Evolutionary conservation across 2,113 vertebrate genomes (phyloP).

Genomic region (Elephas maximus): DNA sequence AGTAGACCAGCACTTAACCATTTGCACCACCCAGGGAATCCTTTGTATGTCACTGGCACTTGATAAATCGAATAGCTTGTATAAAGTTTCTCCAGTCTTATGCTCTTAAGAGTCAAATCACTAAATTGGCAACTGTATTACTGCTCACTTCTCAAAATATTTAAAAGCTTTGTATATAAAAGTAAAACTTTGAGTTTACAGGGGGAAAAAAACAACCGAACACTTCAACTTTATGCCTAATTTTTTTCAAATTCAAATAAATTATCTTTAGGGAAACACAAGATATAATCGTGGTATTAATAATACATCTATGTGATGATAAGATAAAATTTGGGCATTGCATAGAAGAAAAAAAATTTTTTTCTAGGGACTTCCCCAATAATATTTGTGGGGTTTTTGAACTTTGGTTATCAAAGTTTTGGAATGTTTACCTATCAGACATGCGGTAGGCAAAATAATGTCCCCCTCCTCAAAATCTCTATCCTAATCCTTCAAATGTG

Average conservation of each 20-base stretch:
- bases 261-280: not conserved
- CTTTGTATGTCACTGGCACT: not conserved
- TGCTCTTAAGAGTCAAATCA: not conserved
- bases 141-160: not conserved
- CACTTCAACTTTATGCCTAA: not conserved
- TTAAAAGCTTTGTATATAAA: not conserved
- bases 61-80: not conserved
- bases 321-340: not conserved
- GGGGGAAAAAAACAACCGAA: not conserved
- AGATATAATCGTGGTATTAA: not conserved
- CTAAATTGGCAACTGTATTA: not conserved
- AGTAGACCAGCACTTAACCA: not conserved
- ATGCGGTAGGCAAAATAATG: not conserved
- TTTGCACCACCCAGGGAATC: not conserved
- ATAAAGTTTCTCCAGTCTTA: not conserved
- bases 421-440: not conserved
- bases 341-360: not conserved
- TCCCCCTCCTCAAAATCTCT: not conserved
- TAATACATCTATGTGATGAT: not conserved
- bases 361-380: not conserved
- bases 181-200: not conserved
- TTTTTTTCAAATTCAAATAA: constrained; percentile 5
- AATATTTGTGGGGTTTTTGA: not conserved
- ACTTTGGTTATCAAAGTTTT: not conserved
- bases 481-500: not conserved